Conservation (phyloP, 1,140 invertebrate species). For the Ceratina japonica region DNA sequence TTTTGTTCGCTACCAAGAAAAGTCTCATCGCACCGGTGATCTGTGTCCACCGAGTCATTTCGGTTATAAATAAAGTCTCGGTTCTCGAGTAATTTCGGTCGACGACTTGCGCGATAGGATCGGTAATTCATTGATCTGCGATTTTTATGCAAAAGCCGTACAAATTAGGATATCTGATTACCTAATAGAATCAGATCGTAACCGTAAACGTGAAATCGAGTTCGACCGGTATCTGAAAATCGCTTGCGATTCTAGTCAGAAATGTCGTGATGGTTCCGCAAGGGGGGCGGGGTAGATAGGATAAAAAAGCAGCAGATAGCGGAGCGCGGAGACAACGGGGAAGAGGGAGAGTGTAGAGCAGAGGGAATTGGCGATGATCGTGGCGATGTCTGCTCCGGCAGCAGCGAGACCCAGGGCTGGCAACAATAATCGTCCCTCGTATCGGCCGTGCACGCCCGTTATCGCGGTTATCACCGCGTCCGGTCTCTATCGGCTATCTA, state of each 20-base stretch:
- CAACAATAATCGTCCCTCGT: conserved; percentile 78
- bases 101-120: too few species aligned
- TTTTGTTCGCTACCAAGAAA: neutral
- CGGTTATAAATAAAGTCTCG: neutral
- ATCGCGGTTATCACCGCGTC: conserved; percentile 78
- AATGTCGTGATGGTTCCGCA: neutral
- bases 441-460: conserved; percentile 75
- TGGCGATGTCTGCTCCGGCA: conserved; percentile 69
- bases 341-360: conserved; percentile 36
- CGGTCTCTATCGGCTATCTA: conserved; percentile 79
- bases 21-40: neutral
- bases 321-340: neutral
- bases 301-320: conserved; percentile 10
- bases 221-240: neutral
- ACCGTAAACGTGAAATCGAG: neutral
- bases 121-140: too few species aligned
- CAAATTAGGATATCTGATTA: too few species aligned
- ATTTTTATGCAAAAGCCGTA: too few species aligned
- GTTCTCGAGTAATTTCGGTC: too few species aligned
- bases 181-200: too few species aligned
- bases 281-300: neutral
- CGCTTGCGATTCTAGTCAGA: neutral
- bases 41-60: neutral
- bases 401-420: conserved; percentile 60
- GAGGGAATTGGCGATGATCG: conserved; percentile 69